Percentiles rank a stretch among this genome's conserved stretches.
These are phyloP conservation scores for Oncopodura yosiiana DNA, from an alignment of 1,140 invertebrate genomes.

Conservation along the genomic window DNA sequence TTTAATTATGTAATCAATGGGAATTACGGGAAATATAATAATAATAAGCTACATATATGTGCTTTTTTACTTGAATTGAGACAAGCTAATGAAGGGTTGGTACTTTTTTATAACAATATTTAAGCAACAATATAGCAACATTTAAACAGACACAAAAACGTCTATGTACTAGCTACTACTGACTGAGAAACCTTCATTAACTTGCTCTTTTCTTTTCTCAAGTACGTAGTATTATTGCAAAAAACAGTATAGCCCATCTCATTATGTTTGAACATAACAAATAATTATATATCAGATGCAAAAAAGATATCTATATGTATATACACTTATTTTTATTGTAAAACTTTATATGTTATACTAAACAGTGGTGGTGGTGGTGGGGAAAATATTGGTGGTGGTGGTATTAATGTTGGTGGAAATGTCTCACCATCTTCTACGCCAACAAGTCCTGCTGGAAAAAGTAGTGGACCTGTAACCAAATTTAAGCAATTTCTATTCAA, in stretches of 20 bases:
- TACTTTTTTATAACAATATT: too few relatives aligned
- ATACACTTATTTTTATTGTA: neutral
- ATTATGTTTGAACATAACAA: too few relatives aligned
- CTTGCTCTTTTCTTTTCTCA: too few relatives aligned
- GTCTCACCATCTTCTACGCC: conserved; percentile 42
- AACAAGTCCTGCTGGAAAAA: conserved; percentile 53
- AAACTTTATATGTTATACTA: neutral
- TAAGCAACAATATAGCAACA: too few relatives aligned
- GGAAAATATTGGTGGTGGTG: conserved; percentile 7
- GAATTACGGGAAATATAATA: neutral
- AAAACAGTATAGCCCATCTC: too few relatives aligned
- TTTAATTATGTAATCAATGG: neutral
- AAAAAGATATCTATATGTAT: too few relatives aligned
- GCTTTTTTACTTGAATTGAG: neutral
- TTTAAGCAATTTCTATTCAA: conserved; percentile 89
- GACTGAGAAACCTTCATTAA: too few relatives aligned
- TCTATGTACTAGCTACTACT: too few relatives aligned
- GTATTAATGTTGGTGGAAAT: conserved; percentile 27
- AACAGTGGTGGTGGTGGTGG: neutral
- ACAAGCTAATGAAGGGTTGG: neutral
- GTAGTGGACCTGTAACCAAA: conserved; percentile 73
- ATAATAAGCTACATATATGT: neutral
- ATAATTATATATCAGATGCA: too few relatives aligned
- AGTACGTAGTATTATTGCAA: too few relatives aligned
- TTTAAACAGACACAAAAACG: too few relatives aligned